Base-by-base conservation (phyloP, 2,113 vertebrate genomes). In the Gavialis gangeticus region DNA sequence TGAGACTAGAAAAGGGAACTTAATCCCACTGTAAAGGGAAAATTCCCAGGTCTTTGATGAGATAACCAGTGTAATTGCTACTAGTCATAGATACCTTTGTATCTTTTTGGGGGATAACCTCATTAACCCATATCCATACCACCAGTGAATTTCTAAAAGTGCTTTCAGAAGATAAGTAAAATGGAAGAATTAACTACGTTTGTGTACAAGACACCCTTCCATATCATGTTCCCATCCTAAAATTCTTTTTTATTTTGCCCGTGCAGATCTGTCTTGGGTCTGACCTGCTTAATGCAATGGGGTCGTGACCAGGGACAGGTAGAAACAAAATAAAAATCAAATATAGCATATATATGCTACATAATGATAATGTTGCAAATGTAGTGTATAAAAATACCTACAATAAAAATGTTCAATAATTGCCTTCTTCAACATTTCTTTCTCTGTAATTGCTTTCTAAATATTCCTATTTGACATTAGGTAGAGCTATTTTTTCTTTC, bases 21-120 rank as follows among this genome's bases (percentile, higher is more conserved):
- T 34, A 1, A 0, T 55, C 18, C 76, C 28, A 37, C 1, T 16
- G 14, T 34, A 73, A 83, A 21, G 30, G 73, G 8, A 64, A 1
- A 21, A 62, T 28, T 82, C 13, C 13, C 27, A 27, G 55, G 17
- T 79, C 2, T 54, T 22, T 64, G 79, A 54, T 24, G 12, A 62
- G 21, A 3, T 46, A 85, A 15, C 28, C 46, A 25, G 71, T 77
- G 75, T 25, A 75, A 62, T 16, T 24, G 12, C 2, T 37, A 54
- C n/a, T 89, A 87, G 64, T 2, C 4, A 18, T 56, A 92, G 19
- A 30, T 25, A 37, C 62, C 56, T 80, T 59, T 85, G 1, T 30
- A 37, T 59, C 73, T 92, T 30, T 66, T 79, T 27, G 27, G 12
- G 25, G 63, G 63, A 46, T 46, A 46, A 58, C 2, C 66, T 90